phyloP scores from a whole-genome alignment of 2,888 invertebrate genomes.

The Rhabditoides inermis region DNA sequence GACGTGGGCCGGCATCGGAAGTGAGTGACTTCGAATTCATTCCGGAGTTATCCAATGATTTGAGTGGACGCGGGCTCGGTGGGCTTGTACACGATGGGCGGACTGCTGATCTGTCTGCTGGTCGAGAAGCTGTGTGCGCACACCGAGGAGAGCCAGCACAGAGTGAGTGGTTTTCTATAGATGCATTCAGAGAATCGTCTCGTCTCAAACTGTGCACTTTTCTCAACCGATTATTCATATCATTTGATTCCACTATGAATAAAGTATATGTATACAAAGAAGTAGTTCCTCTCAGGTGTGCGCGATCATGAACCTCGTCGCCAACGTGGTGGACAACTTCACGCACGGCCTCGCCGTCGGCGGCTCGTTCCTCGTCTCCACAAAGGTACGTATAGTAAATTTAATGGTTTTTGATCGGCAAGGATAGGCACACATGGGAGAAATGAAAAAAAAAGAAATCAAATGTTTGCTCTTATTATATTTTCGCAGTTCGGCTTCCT shows the following conservation, averaged over 20 bases:
- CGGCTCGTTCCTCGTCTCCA: constrained; percentile 88
- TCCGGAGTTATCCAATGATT: not conserved
- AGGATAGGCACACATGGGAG: not conserved
- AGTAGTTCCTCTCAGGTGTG: constrained; percentile 58
- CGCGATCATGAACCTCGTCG: constrained; percentile 86
- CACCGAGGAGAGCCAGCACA: constrained; percentile 36
- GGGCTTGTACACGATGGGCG: constrained; percentile 33
- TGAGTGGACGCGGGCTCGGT: constrained; percentile 13
- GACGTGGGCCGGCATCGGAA: constrained; percentile 17
- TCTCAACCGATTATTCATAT: no score
- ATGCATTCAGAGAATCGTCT: not conserved
- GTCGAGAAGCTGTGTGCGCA: constrained; percentile 32
- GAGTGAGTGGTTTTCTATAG: constrained; percentile 7
- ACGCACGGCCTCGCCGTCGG: constrained; percentile 94
- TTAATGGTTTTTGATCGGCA: not conserved
- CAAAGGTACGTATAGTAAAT: constrained; percentile 55
- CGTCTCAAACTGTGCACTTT: constrained; percentile 10
- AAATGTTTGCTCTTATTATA: no score
- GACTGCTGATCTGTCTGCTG: constrained; percentile 29
- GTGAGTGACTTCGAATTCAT: not conserved
- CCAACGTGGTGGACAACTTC: constrained; percentile 95
- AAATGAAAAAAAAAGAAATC: not conserved
- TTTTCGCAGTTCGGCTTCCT: constrained; percentile 79
- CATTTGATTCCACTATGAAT: no score
- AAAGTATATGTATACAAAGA: not conserved